Evolutionary conservation across 2,797 vertebrate species (phyloP), one percentile per base, ranked within the genome.

Genomic region (Argyrosomus regius): DNA sequence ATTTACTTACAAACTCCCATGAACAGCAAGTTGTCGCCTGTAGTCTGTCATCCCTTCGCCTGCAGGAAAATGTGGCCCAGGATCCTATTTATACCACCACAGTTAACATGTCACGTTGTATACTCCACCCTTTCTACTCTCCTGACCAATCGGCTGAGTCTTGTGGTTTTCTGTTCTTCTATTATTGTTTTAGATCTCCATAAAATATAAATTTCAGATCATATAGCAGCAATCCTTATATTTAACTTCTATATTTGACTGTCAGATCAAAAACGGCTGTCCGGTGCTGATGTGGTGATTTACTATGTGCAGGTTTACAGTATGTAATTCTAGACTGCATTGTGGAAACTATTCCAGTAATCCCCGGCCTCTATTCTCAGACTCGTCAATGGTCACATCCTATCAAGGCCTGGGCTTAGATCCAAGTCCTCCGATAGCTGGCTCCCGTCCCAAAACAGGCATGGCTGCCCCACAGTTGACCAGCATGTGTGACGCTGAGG

Each of bases 31-130:
- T 71, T 59, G 63, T 10, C 8, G 6, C 13, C 6, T 57, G 72
- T 12, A 12, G 64, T 80, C 46, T 18, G 64, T 81, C 70, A 63
- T 56, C 48, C 52, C 50, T 83, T 72, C 50, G n/a, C 76, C 72
- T 3, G 39, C 67, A 54, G 56, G 11, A 69, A 12, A 54, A 35
- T 62, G 66, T 39, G 31, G 57, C 53, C 28, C 56, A 22, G 18
- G 58, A 24, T 76, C 72, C 81, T 91, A 91, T 93, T 93, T 93
- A 91, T 93, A 90, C 74, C 41, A 57, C 63, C 75, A 81, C 67
- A 72, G 78, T 58, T 53, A 48, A 20, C 14, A 46, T 49, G 75
- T 75, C 80, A 81, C 67, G 45, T 68, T 28, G 52, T 60, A 20
- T 2, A 45, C 87, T 53, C 89, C 88, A 1, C 89, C 92, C 84